These are phyloP conservation scores for Procambarus virginalis DNA, from an alignment of 1,140 invertebrate genomes.

Conservation along the genomic window DNA sequence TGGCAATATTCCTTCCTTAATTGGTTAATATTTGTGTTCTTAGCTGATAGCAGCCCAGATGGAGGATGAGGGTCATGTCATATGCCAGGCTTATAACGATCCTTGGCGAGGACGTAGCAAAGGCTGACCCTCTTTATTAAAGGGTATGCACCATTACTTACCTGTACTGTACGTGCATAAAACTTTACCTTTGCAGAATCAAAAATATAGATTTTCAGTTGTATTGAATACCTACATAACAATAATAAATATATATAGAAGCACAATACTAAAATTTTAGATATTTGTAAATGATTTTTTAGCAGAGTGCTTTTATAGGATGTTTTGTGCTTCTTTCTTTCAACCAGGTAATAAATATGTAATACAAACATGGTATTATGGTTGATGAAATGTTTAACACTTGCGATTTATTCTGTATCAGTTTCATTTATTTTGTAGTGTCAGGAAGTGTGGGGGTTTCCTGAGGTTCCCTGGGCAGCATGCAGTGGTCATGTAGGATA, in stretches of 20 bases:
- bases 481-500: constrained; percentile 78
- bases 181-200: not conserved
- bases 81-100: constrained; percentile 63
- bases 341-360: too few species aligned
- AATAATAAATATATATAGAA: not conserved
- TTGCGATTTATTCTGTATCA: too few species aligned
- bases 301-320: too few species aligned
- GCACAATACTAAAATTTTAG: not conserved
- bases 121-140: constrained; percentile 49
- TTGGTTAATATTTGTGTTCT: not conserved
- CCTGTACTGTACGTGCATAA: not conserved
- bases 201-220: too few species aligned
- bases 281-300: too few species aligned
- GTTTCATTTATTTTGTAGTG: constrained; percentile 72
- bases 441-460: constrained; percentile 76
- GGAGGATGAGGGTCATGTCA: constrained; percentile 61
- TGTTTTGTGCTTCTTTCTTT: too few species aligned
- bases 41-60: constrained; percentile 58
- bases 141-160: constrained; percentile 24
- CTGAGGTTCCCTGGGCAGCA: constrained; percentile 74
- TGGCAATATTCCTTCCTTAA: not conserved
- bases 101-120: constrained; percentile 57
- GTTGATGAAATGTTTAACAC: too few species aligned
- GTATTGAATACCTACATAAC: too few species aligned
- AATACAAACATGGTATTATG: too few species aligned